Percentiles rank a stretch among this genome's conserved stretches.
phyloP scores from a whole-genome alignment of 1,140 invertebrate genomes.

The Acromyrmex charruanus region DNA sequence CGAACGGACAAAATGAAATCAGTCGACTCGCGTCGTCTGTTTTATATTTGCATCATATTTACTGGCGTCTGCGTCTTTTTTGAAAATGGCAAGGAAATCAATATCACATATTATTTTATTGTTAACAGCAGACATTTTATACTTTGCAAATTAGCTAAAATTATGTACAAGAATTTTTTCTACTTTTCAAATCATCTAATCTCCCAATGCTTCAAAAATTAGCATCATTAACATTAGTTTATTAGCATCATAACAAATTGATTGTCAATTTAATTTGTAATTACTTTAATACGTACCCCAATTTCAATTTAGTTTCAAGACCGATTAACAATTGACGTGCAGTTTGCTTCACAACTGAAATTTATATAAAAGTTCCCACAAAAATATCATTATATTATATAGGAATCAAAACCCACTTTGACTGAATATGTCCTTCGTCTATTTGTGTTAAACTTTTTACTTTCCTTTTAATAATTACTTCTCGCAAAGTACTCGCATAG shows the following conservation, averaged over 20 bases:
- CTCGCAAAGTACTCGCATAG: neutral
- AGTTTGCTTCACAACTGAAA: too few species aligned
- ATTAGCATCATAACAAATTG: too few species aligned
- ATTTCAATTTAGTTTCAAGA: too few species aligned
- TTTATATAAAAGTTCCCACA: too few species aligned
- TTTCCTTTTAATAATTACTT: neutral
- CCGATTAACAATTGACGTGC: too few species aligned
- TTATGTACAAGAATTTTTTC: neutral
- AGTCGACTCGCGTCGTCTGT: neutral
- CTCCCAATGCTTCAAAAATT: too few species aligned
- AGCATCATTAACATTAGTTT: too few species aligned
- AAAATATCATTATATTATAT: too few species aligned
- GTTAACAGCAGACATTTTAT: neutral
- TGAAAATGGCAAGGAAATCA: conserved; percentile 5
- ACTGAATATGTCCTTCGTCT: too few species aligned
- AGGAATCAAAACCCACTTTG: too few species aligned
- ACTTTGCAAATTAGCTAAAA: neutral
- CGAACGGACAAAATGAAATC: conserved; percentile 20
- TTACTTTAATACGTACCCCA: too few species aligned
- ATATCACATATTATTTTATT: neutral
- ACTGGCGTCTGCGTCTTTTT: neutral
- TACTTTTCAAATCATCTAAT: neutral
- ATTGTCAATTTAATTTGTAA: too few species aligned
- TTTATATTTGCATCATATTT: conserved; percentile 46
- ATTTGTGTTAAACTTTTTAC: neutral